Base-by-base conservation (phyloP, 2,113 vertebrate genomes). In the Alosa alosa region DNA sequence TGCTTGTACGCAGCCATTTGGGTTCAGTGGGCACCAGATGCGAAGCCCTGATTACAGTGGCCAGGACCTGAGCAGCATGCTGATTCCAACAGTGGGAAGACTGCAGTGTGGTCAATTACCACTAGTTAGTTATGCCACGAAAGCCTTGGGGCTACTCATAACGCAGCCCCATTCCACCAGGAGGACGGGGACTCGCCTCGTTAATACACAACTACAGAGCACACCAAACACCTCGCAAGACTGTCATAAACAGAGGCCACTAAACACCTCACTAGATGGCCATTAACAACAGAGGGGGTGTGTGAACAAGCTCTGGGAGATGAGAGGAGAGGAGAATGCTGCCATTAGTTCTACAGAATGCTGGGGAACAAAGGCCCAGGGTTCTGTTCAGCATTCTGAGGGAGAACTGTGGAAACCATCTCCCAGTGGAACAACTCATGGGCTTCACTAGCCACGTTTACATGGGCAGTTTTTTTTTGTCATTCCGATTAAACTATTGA, bases 121-220 rank as follows among this genome's bases (percentile, higher is more conserved):
- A 95, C 94, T 93, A 91, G 94, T 95, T 93, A 91, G 94, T 94
- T 92, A 94, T 90, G 90, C 91, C 92, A 90, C 87, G 90, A 91
- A 92, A 92, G 64, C 64, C 10, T 36, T 72, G 31, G 25, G 64
- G 8, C 10, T 49, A 49, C 5, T 49, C 47, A 7, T 49, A 88
- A 87, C 39, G 36, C 15, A 78, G 57, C 17, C 64, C 5, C 68
- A 81, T 2, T 68, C 68, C 9, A 45, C 3, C 7, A n/a, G 9
- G 15, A 25, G n/a, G 7, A 36, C 45, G 60, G 22, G 36, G 49
- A 83, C n/a, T 39, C 22, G 25, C 25, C n/a, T 11, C 13, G 64
- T 36, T 0, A 8, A 72, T 7, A 25, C 64, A 72, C 25, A 25
- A 49, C 47, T 49, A 49, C 47, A 8, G 41, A 44, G 41, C 41